These are phyloP conservation scores for Dynastes hyllus DNA, from an alignment of 2,888 invertebrate genomes.

Conservation along the genomic window DNA sequence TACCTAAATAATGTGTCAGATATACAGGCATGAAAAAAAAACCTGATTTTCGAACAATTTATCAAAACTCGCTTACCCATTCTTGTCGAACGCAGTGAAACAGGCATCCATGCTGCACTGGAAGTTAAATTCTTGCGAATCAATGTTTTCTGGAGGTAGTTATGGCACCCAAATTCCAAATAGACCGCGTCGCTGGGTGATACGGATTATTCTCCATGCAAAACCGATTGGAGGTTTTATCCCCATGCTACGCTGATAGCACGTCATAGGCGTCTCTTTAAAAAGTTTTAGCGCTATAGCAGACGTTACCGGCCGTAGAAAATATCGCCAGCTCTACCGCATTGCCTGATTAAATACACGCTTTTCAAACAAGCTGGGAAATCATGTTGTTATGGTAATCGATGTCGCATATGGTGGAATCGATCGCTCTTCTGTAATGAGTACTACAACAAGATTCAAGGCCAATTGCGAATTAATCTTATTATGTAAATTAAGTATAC, in stretches of 20 bases:
- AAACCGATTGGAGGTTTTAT: conserved; percentile 39
- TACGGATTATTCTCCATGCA: conserved; percentile 51
- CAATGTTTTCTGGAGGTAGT: conserved; percentile 59
- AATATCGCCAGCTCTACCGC: conserved; percentile 51
- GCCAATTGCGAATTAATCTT: conserved; percentile 11
- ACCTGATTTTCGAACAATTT: not conserved
- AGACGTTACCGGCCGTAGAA: conserved; percentile 51
- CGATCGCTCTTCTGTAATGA: conserved; percentile 22
- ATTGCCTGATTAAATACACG: conserved; percentile 47
- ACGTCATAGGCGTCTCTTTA: conserved; percentile 55
- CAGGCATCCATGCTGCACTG: conserved; percentile 86
- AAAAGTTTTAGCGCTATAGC: conserved; percentile 55
- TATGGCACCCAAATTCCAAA: conserved; percentile 56
- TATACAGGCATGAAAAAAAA: no score
- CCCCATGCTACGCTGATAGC: conserved; percentile 50
- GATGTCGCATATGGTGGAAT: conserved; percentile 31
- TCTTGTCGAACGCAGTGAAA: conserved; percentile 92
- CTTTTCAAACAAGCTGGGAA: conserved; percentile 21
- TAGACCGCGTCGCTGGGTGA: conserved; percentile 60
- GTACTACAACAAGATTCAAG: conserved; percentile 21
- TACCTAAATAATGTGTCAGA: no score
- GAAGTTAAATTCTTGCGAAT: conserved; percentile 59
- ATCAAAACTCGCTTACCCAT: conserved; percentile 78
- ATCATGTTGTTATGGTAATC: conserved; percentile 39
- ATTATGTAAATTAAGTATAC: not conserved